A percentile compares a stretch with the other conserved stretches of the same genome.
Conservation (phyloP, 2,113 vertebrate species). For the Laticauda laticaudata region DNA sequence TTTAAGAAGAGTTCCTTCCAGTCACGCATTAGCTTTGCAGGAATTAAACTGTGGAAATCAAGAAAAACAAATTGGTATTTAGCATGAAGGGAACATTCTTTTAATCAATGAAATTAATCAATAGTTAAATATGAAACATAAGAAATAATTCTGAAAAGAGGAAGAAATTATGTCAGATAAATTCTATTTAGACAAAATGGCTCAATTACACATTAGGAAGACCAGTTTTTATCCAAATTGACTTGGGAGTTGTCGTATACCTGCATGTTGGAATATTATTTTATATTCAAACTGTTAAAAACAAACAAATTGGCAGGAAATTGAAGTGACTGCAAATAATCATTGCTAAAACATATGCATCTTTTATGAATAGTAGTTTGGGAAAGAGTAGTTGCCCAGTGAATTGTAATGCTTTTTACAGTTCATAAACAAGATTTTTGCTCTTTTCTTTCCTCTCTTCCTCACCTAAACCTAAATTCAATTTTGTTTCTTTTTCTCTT, state of each 20-base stretch:
- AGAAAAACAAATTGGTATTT: not conserved
- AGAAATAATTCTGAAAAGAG: not conserved
- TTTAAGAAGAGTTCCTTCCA: slow-evolving; percentile 87
- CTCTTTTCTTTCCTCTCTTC: not conserved
- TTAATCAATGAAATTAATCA: not conserved
- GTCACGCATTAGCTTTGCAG: slow-evolving; percentile 79
- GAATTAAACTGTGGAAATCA: slow-evolving; percentile 76
- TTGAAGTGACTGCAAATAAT: not conserved
- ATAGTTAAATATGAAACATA: not conserved
- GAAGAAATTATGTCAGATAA: not conserved
- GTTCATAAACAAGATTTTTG: not conserved
- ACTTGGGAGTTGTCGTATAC: not conserved
- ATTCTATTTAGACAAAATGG: not conserved
- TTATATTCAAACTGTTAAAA: not conserved
- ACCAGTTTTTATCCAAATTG: not conserved
- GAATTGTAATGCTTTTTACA: not conserved
- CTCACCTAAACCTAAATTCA: not conserved
- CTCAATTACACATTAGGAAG: not conserved
- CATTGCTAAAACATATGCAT: not conserved
- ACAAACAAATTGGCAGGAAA: not conserved
- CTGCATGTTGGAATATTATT: not conserved
- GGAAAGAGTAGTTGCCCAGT: not conserved
- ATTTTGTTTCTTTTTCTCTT: not conserved
- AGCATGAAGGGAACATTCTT: not conserved
- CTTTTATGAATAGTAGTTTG: not conserved